These are phyloP conservation scores for Diplolepis rosae DNA, from an alignment of 2,888 invertebrate species.

Conservation along the genomic window DNA sequence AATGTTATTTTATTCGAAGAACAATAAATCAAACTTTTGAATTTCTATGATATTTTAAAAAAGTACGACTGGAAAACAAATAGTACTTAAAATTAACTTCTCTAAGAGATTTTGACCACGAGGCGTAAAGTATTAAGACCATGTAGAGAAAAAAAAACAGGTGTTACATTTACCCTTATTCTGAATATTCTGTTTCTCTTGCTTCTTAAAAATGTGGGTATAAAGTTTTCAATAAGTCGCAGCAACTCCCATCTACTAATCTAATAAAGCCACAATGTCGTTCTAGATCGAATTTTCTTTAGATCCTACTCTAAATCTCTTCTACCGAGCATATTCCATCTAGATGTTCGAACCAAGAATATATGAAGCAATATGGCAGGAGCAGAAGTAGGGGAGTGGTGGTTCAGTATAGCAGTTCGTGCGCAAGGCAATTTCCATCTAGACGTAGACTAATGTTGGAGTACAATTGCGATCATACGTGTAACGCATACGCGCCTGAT, in stretches of 20 bases:
- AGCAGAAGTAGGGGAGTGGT: not conserved
- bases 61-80: too few species aligned
- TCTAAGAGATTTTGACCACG: too few species aligned
- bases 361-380: not conserved
- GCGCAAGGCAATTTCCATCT: not conserved
- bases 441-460: conserved; percentile 8
- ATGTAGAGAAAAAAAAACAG: too few species aligned
- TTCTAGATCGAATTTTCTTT: not conserved
- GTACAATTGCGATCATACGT: conserved; percentile 28
- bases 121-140: too few species aligned
- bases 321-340: not conserved
- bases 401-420: not conserved
- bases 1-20: too few species aligned
- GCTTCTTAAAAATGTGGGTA: not conserved
- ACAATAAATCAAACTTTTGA: too few species aligned
- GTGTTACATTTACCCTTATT: too few species aligned
- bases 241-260: not conserved
- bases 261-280: not conserved
- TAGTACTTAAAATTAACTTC: too few species aligned
- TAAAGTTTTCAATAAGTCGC: not conserved
- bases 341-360: not conserved
- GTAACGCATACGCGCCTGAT: conserved; percentile 34
- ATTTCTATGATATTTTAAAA: too few species aligned
- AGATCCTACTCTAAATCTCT: not conserved
- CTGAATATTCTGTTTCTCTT: too few species aligned